Base-by-base conservation (phyloP, 92 coral and sea anemone species). In the Siderastrea siderea region DNA sequence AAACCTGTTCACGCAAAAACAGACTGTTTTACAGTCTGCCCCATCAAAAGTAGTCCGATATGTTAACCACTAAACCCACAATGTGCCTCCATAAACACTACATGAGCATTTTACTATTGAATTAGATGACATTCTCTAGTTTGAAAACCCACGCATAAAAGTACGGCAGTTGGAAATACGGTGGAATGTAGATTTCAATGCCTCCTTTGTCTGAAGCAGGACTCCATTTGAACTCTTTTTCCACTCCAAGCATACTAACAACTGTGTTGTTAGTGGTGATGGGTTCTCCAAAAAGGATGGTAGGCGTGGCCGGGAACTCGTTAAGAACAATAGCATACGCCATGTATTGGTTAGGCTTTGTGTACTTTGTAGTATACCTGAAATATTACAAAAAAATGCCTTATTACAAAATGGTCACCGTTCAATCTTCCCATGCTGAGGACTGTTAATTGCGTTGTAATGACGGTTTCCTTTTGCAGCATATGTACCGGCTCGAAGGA, bases 121-220 rank as follows among this genome's bases (percentile, higher is more conserved):
- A 49, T 68, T 88, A 89, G 48, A 47, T 61, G 46, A 84, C 88
- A 16, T 89, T 83, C 46, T 75, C 84, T 43, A 89, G 85, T 75
- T 83, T 75, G 54, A 89, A 89, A 54, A 89, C 92, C 92, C 92
- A 89, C 48, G 89, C 92, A 81, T 87, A 89, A 49, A 47, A 53
- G 73, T 77, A 89, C 4, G 92, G 92, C 58, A 89, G 88, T 47
- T 89, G 83, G 17, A 81, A 67, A 68, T 67, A 57, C 19, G 89
- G 79, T 10, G 84, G 88, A 14, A 71, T 68, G 47, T 50, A 65
- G 51, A 89, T 67, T 57, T 82, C 71, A 43, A 89, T 12, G 80
- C 84, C 83, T 67, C 78, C 75, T 67, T 53, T 49, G 17, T 55
- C 84, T 52, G 76, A 52, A 73, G 72, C 54, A 6, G 91, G 83